Conservation (phyloP, 1,140 invertebrate species). For the Penaeus vannamei region DNA sequence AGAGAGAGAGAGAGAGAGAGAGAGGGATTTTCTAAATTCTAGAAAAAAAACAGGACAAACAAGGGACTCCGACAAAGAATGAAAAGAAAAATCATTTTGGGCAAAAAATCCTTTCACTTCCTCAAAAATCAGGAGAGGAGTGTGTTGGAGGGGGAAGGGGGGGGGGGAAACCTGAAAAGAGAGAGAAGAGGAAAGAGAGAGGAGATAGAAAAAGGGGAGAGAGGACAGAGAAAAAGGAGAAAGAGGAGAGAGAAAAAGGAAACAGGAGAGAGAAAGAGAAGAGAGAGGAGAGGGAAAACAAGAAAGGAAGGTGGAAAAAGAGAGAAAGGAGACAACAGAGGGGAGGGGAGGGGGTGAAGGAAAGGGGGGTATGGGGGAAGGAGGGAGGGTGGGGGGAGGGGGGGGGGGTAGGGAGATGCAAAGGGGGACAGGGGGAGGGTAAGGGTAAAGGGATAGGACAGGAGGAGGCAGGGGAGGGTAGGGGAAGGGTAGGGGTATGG, state of each 20-base stretch:
- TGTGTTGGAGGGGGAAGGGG: too few species aligned
- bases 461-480: neutral
- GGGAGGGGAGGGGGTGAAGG: neutral
- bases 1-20: conserved; percentile 27
- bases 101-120: too few species aligned
- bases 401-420: conserved; percentile 2
- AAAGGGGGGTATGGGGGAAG: neutral
- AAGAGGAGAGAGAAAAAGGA: conserved; percentile 23
- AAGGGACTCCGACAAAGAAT: too few species aligned
- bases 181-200: too few species aligned
- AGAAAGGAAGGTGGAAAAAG: neutral
- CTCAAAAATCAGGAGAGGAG: too few species aligned
- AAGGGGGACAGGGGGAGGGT: neutral
- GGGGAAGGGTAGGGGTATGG: too few species aligned
- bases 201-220: conserved; percentile 8
- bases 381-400: neutral
- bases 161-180: too few species aligned
- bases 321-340: neutral
- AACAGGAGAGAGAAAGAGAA: neutral
- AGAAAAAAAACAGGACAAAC: too few species aligned
- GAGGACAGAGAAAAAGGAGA: conserved; percentile 16
- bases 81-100: too few species aligned
- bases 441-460: neutral
- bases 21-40: neutral
- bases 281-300: too few species aligned